Evolutionary conservation across 1,140 invertebrate genomes (phyloP), one percentile per base, ranked within the genome.

Genomic region (Thalassaphorura encarpata): DNA sequence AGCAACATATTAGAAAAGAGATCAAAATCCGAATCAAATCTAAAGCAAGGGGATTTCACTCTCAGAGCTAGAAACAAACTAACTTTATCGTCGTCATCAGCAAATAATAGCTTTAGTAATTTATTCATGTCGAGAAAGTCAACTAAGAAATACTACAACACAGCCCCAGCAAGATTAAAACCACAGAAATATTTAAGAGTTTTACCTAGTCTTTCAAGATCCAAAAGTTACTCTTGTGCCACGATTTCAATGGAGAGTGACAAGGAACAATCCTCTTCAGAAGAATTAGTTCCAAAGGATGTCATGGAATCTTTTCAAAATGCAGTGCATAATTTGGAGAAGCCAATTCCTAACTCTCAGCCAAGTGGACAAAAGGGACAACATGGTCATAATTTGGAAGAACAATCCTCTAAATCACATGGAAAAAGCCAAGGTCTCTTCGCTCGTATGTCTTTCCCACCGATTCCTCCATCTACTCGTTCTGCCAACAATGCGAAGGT

Each of bases 1-100:
- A 85, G 89, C 66, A 88, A 94, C 68, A 92, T 89, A 69, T 73
- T 89, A 55, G 85, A 93, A 66, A 77, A 74, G 67, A 77, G 89
- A 52, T 91, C 89, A 40, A 92, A 94, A 73, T 94, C 90, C 52
- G 89, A 94, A 70, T 93, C 87, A 19, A 91, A 91, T 72, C 70
- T 91, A 13, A 89, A 89, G 69, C 54, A 42, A 18, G 60, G 57
- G 46, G 53, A 62, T 43, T 80, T 80, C 21, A 83, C 82, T 1
- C 81, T 80, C 26, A 68, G 72, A 36, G 67, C 69, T 42, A 26
- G 50, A 8, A 59, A 52, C 28, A 54, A 62, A 5, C 33, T 29
- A 33, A 56, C 55, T 39, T 31, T n/a, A n/a, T 59, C 33, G 11
- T 11, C 33, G 23, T 54, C 56, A 1, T 45, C 29, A 15, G 54